Evolutionary conservation across 2,797 vertebrate genomes (phyloP), one percentile per base, ranked within the genome.

Genomic region (Argyrosomus regius): DNA sequence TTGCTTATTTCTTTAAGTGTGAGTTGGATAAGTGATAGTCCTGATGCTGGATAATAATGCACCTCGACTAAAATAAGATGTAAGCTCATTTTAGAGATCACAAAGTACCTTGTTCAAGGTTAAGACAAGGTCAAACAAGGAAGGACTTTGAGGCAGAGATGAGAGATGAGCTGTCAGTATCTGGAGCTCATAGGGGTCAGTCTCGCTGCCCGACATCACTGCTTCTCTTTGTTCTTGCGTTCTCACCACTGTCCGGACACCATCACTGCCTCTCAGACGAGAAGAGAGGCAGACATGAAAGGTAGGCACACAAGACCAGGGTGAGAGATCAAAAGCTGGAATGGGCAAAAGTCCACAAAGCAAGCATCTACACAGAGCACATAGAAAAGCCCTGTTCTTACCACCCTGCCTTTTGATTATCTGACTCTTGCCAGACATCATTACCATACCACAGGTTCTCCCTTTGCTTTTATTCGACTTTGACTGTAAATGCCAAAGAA

Each of bases 131-230:
- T 78, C 56, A 79, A 64, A 87, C 22, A 43, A 54, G 22, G 60
- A 74, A 52, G 39, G 72, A 78, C 62, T 84, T 60, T 76, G 73
- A 85, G 81, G 84, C 28, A 69, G 67, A 80, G 84, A 89, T 90
- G 86, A 93, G 84, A 89, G 85, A 88, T 79, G 74, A 83, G 79
- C 84, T 89, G 85, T 91, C 84, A 75, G 87, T 77, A 84, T 85
- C 77, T 61, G 71, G 60, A 77, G 59, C 84, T 78, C 70, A 66
- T 16, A 64, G 18, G 6, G 59, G 69, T 78, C 67, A 14, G 63
- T 82, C 72, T 79, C 35, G 22, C 72, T 45, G 78, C 70, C 76
- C 5, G 16, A 49, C 82, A 78, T 70, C 39, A 35, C 50, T 16
- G 17, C 56, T 60, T 46, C 41, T 60, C 82, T 92, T 90, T 90